A percentile compares a stretch with the other conserved stretches of the same genome.
phyloP scores from a whole-genome alignment of 2,888 invertebrate species.

The Kryphioiulus occultus region DNA sequence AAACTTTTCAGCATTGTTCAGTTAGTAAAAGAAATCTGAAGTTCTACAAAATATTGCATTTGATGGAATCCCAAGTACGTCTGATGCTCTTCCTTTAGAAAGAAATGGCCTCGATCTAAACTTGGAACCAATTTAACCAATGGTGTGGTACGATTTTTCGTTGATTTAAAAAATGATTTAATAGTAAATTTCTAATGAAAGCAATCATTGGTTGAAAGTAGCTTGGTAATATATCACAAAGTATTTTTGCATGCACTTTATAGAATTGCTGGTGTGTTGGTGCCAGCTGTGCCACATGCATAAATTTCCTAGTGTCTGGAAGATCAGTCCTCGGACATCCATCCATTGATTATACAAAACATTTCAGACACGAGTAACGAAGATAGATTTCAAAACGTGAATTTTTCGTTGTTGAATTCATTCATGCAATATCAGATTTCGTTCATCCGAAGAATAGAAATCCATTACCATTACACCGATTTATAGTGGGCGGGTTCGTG shows the following conservation, averaged over 20 bases:
- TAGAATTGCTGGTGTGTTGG: neutral
- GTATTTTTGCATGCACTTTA: neutral
- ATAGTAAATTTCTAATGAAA: neutral
- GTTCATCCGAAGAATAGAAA: neutral
- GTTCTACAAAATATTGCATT: neutral
- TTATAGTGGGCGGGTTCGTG: neutral
- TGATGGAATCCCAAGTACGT: neutral
- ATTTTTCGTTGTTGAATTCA: neutral
- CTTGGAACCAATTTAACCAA: neutral
- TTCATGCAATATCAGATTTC: neutral
- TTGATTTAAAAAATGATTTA: neutral
- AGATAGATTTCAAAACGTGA: neutral
- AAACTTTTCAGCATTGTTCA: neutral
- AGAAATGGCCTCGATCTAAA: neutral
- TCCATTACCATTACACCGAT: conserved; percentile 1
- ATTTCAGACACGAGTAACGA: neutral
- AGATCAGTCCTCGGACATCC: neutral
- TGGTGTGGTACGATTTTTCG: neutral
- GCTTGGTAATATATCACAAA: neutral
- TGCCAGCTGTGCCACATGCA: neutral
- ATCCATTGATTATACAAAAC: neutral
- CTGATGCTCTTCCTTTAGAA: neutral
- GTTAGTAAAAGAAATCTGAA: neutral
- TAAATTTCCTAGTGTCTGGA: neutral
- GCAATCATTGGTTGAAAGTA: neutral